phyloP scores from a whole-genome alignment of 2,888 invertebrate species.

The Acrocyrtus sp. region DNA sequence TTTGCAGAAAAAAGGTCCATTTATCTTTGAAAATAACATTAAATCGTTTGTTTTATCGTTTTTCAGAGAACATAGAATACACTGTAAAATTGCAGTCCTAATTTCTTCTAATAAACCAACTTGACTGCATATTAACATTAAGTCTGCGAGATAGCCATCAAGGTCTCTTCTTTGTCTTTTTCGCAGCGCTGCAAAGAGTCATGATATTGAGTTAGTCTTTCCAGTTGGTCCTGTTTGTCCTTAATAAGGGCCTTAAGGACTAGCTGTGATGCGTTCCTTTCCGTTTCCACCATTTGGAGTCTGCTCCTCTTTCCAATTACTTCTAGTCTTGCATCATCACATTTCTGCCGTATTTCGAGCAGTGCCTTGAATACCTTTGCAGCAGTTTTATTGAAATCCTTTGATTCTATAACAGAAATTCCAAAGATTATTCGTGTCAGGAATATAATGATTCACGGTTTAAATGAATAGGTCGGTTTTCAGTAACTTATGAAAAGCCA shows the following conservation, averaged over 20 bases:
- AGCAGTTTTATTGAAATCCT: slow-evolving; percentile 43
- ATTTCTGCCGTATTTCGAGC: slow-evolving; percentile 38
- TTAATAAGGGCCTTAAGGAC: slow-evolving; percentile 53
- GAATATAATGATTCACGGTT: neutral
- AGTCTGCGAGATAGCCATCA: slow-evolving; percentile 46
- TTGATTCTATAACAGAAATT: no score
- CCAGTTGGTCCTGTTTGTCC: slow-evolving; percentile 59
- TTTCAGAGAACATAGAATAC: neutral
- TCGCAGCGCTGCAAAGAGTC: slow-evolving; percentile 55
- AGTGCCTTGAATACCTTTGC: slow-evolving; percentile 52
- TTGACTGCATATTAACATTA: neutral
- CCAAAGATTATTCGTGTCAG: neutral
- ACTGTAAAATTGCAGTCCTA: neutral
- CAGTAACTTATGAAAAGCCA: no score
- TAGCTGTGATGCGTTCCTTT: slow-evolving; percentile 53
- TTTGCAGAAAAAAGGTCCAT: no score
- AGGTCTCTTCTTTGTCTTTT: slow-evolving; percentile 57
- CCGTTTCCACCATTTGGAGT: slow-evolving; percentile 55
- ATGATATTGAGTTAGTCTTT: slow-evolving; percentile 55
- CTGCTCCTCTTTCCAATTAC: slow-evolving; percentile 60
- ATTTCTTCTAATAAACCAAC: neutral
- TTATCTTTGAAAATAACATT: neutral
- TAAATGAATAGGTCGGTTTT: no score
- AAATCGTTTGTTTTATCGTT: neutral
- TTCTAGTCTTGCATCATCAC: slow-evolving; percentile 56